Conservation (phyloP, 2,888 invertebrate species). For the Fabriciana adippe region DNA sequence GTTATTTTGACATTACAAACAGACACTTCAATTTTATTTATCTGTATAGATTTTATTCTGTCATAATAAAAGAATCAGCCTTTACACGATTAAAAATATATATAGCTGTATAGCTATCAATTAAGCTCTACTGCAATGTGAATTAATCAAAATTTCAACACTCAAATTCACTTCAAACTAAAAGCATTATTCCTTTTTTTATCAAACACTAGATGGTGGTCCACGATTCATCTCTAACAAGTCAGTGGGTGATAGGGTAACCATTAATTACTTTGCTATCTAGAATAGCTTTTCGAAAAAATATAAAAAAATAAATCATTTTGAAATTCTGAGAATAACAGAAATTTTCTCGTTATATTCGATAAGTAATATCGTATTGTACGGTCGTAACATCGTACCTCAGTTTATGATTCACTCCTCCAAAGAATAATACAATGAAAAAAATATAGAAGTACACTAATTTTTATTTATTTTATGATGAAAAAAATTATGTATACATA, state of each 20-base stretch:
- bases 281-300: neutral
- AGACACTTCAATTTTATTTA: too few relatives aligned
- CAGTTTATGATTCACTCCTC: neutral
- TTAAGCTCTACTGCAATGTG: conserved; percentile 17
- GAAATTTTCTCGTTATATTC: neutral
- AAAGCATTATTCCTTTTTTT: conserved; percentile 36
- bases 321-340: neutral
- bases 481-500: too few relatives aligned
- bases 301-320: too few relatives aligned
- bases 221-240: conserved; percentile 35
- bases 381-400: neutral
- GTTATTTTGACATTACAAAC: too few relatives aligned
- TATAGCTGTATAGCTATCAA: neutral
- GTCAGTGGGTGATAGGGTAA: conserved; percentile 31
- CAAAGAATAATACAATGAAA: neutral
- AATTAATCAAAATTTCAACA: conserved; percentile 39
- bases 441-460: neutral
- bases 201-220: conserved; percentile 35
- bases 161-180: conserved; percentile 34
- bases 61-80: too few relatives aligned
- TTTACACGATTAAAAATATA: neutral
- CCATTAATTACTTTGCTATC: conserved; percentile 14
- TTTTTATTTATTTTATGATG: neutral
- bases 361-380: conserved; percentile 5
- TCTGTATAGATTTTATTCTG: too few relatives aligned